A percentile compares a stretch with the other conserved stretches of the same genome.
Evolutionary conservation across 2,113 vertebrate species (phyloP).

Genomic region (Uria lomvia): DNA sequence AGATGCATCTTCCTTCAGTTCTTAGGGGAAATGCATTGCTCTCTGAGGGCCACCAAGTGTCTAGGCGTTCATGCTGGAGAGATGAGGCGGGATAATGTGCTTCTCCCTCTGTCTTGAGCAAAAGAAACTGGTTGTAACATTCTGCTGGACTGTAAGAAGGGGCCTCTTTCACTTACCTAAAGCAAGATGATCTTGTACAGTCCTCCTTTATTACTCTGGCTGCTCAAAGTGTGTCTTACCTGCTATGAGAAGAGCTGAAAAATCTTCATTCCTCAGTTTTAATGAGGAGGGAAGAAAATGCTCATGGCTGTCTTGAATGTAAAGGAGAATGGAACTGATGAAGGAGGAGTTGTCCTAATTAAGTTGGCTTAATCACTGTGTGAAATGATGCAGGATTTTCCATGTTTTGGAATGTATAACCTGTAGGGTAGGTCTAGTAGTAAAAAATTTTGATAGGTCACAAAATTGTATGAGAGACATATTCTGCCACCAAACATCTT

Average conservation of each 20-base stretch:
- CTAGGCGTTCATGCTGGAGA: background rate
- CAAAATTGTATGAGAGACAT: background rate
- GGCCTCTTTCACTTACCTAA: background rate
- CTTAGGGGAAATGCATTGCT: background rate
- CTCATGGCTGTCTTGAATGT: background rate
- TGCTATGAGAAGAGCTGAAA: background rate
- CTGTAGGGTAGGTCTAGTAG: background rate
- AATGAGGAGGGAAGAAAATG: background rate
- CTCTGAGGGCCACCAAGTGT: background rate
- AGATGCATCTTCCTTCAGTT: background rate
- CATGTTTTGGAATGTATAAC: background rate
- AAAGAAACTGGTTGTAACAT: background rate
- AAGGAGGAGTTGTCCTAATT: background rate
- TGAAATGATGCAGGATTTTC: background rate
- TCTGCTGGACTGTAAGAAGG: background rate
- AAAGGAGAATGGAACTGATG: background rate
- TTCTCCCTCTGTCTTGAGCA: background rate
- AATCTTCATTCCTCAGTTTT: background rate
- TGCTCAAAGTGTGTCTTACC: background rate
- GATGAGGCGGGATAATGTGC: background rate
- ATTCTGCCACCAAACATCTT: background rate
- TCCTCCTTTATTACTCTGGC: background rate
- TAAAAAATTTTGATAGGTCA: background rate
- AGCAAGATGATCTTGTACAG: fast-evolving
- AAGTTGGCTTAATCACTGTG: background rate